A percentile compares a stretch with the other conserved stretches of the same genome.
These are phyloP conservation scores for Phrixothrix hirtus DNA, from an alignment of 2,888 invertebrate genomes.

Conservation along the genomic window DNA sequence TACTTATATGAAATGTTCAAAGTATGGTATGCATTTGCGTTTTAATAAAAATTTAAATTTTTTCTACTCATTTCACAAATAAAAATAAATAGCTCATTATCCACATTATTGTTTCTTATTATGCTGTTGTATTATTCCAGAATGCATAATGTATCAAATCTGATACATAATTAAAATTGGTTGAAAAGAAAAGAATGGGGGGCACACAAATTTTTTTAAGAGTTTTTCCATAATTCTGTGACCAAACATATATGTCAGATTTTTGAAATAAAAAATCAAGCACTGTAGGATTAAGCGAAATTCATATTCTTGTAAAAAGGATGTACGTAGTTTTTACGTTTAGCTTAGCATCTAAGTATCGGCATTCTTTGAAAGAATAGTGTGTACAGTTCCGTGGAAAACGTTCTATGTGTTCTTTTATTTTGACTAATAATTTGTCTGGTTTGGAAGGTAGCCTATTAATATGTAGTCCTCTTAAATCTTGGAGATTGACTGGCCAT, in stretches of 20 bases:
- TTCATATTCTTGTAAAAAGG: too few species aligned
- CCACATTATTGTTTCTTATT: neutral
- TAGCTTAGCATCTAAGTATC: constrained; percentile 19
- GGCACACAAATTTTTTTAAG: neutral
- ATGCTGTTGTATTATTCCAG: neutral
- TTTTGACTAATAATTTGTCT: constrained; percentile 26
- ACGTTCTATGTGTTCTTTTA: constrained; percentile 31
- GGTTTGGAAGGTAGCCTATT: constrained; percentile 24
- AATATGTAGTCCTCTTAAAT: constrained; percentile 26
- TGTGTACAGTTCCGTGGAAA: constrained; percentile 32
- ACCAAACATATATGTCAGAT: neutral
- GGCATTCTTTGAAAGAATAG: constrained; percentile 32
- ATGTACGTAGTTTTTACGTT: constrained; percentile 33
- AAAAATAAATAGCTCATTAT: too few species aligned
- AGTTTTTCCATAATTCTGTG: neutral
- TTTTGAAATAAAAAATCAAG: too few species aligned
- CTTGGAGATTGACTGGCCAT: constrained; percentile 18
- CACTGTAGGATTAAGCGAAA: too few species aligned
- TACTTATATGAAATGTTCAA: neutral
- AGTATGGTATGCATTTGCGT: neutral
- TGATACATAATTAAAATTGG: neutral
- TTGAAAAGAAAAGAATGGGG: neutral
- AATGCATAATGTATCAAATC: neutral
- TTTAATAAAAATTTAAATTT: neutral
- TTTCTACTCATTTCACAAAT: neutral